phyloP scores from a whole-genome alignment of 2,797 vertebrate species.

The Tympanoctomys barrerae region DNA sequence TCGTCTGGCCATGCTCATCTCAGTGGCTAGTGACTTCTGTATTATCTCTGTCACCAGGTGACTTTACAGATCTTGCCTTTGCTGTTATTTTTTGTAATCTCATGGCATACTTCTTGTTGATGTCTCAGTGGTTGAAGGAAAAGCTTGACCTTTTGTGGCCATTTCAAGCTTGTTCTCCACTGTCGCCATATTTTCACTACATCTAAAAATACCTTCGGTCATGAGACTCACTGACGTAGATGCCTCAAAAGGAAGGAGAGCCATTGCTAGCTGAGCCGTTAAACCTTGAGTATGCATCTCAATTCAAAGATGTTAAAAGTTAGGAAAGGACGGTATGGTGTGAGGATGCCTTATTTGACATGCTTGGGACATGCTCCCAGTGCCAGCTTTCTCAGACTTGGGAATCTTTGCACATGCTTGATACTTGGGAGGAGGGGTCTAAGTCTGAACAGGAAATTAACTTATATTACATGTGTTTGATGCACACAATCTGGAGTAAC shows the following conservation, averaged over 20 bases:
- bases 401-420: not conserved
- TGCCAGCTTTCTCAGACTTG: not conserved
- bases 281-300: not conserved
- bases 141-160: not conserved
- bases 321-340: not conserved
- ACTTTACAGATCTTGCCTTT: not conserved
- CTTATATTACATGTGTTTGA: not conserved
- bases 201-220: not conserved
- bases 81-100: not conserved
- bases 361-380: not conserved
- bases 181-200: not conserved
- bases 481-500: not conserved
- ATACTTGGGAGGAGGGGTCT: not conserved
- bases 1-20: not conserved
- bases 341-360: not conserved
- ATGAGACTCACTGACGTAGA: not conserved
- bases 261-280: not conserved
- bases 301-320: not conserved
- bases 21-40: not conserved
- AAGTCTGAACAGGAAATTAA: not conserved
- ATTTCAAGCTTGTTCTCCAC: not conserved
- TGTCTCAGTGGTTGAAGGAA: not conserved
- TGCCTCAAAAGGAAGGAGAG: not conserved
- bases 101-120: not conserved
- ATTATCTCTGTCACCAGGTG: not conserved